Base-by-base conservation (phyloP, 1,140 invertebrate genomes). In the Mactra quadrangularis region DNA sequence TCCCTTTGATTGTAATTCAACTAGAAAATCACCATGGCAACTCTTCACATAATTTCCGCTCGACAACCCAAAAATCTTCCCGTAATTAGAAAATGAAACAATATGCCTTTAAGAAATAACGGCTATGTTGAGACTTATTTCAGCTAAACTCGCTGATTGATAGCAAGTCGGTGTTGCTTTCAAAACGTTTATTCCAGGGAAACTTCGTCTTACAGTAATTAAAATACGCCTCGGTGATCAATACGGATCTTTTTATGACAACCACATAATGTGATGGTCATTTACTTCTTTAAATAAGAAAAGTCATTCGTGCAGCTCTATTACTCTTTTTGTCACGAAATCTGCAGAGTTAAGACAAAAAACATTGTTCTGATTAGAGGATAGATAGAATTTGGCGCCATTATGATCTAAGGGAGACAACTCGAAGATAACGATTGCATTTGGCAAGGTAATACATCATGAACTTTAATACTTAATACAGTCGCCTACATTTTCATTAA, bases 11-110 rank as follows among this genome's bases (percentile, higher is more conserved):
- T 76, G 72, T 62, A 60, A 76, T 76, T 62, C 72, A 76, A 59
- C 72, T 62, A 59, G 55, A 76, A 68, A 50, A 66, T 70, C 52
- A 45, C 77, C 64, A 79, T 79, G 77, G 41, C 41, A 59, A 79
- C 77, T n/a, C 15, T 57, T 70, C 31, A 38, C 45, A 79, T 79
- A 64, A 79, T 79, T 79, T 79, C 77, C 77, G 77, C 77, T 38
- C 50, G 52, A 45, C 47, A 33, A 33, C 45, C 62, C 27, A 45
- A 25, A 78, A 53, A 66, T 31, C 38, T 17, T 57, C 33, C 64
- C 17, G 41, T 66, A 79, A 79, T 79, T 79, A 79, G 59, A 70
- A 57, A 79, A 55, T 70, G 77, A 70, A 79, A 79, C 77, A 57
- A 41, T 45, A 79, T 25, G 41, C 64, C 33, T 66, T 25, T 68